phyloP scores from a whole-genome alignment of 2,797 vertebrate genomes.

The Anas capensis region DNA sequence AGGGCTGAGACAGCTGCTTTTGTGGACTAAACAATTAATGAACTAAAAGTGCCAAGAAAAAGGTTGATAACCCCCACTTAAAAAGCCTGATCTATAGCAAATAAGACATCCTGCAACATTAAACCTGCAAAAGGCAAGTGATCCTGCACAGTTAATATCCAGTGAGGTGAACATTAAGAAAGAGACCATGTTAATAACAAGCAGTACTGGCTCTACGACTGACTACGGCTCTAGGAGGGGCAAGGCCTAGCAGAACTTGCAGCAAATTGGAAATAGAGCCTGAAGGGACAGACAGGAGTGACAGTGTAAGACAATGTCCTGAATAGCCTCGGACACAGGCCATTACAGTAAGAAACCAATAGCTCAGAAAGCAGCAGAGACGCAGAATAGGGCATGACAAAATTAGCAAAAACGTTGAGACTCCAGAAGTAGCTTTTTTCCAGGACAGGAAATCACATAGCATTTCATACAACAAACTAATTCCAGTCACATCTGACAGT shows the following conservation, averaged over 20 bases:
- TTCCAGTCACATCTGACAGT: neutral
- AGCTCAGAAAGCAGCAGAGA: neutral
- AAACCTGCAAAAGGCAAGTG: neutral
- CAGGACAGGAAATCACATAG: neutral
- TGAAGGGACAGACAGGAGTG: neutral
- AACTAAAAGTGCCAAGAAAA: neutral
- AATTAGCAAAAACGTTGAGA: neutral
- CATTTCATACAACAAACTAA: neutral
- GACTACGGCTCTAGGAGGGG: neutral
- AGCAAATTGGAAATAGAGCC: fast-evolving
- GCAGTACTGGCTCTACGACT: neutral
- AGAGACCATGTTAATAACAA: neutral
- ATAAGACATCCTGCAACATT: neutral
- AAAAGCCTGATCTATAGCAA: neutral
- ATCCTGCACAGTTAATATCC: neutral
- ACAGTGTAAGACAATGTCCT: neutral
- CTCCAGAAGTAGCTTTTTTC: neutral
- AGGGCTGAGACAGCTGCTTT: neutral
- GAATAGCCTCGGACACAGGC: fast-evolving
- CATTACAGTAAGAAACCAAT: neutral
- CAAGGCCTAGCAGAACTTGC: neutral
- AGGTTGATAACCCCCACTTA: neutral
- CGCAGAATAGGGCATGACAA: neutral
- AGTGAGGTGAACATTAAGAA: neutral
- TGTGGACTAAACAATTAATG: neutral